Percentiles rank a stretch among this genome's conserved stretches.
phyloP scores from a whole-genome alignment of 2,797 vertebrate genomes.

The Synanceia verrucosa region DNA sequence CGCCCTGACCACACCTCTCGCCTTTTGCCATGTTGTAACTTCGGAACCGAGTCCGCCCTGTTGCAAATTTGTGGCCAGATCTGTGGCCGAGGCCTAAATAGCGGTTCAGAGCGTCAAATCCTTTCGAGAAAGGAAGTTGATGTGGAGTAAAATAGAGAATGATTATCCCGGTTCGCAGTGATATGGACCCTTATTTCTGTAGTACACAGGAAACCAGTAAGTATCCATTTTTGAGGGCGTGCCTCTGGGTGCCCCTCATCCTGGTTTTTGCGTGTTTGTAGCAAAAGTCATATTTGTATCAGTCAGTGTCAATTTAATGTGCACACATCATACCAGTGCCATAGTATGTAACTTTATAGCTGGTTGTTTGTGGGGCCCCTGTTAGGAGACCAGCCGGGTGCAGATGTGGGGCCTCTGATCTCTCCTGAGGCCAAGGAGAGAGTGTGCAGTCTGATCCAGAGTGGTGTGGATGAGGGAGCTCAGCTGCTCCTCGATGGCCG shows the following conservation, averaged over 20 bases:
- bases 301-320: slow-evolving; percentile 28
- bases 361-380: slow-evolving; percentile 66
- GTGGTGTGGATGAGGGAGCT: slow-evolving; percentile 91
- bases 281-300: slow-evolving; percentile 34
- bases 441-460: slow-evolving; percentile 91
- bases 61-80: slow-evolving; percentile 79
- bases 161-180: slow-evolving; percentile 41
- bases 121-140: slow-evolving; percentile 57
- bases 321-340: slow-evolving; percentile 19
- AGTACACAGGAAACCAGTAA: slow-evolving; percentile 67
- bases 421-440: slow-evolving; percentile 90
- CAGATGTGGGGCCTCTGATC: slow-evolving; percentile 95
- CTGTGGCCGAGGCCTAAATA: slow-evolving; percentile 72
- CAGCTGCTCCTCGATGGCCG: slow-evolving; percentile 91
- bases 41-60: slow-evolving; percentile 70
- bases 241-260: slow-evolving; percentile 56
- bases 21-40: slow-evolving; percentile 64
- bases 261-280: slow-evolving; percentile 54
- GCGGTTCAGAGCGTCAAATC: slow-evolving; percentile 64
- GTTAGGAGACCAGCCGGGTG: slow-evolving; percentile 94
- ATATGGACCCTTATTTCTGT: slow-evolving; percentile 57
- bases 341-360: slow-evolving; percentile 55
- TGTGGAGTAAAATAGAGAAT: slow-evolving; percentile 52
- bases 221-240: slow-evolving; percentile 67
- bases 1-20: slow-evolving; percentile 75